These are phyloP conservation scores for Gortyna flavago DNA, from an alignment of 2,888 invertebrate genomes.

Conservation along the genomic window DNA sequence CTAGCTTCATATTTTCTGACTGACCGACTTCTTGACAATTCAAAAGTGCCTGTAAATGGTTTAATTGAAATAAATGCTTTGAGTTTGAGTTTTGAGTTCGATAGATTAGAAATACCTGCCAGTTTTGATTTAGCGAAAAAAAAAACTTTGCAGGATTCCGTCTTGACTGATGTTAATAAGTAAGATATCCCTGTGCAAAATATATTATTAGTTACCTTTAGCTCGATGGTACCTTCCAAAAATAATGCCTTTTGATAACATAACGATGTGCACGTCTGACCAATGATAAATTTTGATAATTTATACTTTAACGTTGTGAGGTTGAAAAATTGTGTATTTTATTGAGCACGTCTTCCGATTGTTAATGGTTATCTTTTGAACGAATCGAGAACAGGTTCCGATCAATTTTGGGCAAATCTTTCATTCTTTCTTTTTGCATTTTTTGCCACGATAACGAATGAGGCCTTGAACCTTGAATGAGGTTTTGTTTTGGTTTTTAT, in stretches of 20 bases:
- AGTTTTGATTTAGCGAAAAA: not conserved
- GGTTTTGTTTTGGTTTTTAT: conserved; percentile 31
- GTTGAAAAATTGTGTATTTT: conserved; percentile 72
- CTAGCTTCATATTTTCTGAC: no score
- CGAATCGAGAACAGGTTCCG: conserved; percentile 58
- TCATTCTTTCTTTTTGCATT: conserved; percentile 49
- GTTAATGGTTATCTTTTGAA: conserved; percentile 66
- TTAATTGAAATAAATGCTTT: no score
- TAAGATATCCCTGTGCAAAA: conserved; percentile 10
- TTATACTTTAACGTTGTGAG: conserved; percentile 62
- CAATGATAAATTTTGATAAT: conserved; percentile 53
- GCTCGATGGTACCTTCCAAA: conserved; percentile 24
- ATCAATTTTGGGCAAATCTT: conserved; percentile 53
- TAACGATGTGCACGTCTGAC: conserved; percentile 46
- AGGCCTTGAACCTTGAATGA: conserved; percentile 66
- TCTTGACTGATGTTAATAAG: conserved; percentile 22
- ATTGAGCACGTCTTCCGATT: conserved; percentile 68
- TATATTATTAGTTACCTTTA: conserved; percentile 13
- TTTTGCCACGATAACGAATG: conserved; percentile 55
- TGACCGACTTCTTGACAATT: no score
- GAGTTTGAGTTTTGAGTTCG: no score
- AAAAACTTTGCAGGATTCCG: not conserved
- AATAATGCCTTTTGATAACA: conserved; percentile 51
- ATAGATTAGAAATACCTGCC: no score
- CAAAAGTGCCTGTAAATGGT: no score